These are phyloP conservation scores for Picathartes gymnocephalus DNA, from an alignment of 2,113 vertebrate species.

Conservation along the genomic window DNA sequence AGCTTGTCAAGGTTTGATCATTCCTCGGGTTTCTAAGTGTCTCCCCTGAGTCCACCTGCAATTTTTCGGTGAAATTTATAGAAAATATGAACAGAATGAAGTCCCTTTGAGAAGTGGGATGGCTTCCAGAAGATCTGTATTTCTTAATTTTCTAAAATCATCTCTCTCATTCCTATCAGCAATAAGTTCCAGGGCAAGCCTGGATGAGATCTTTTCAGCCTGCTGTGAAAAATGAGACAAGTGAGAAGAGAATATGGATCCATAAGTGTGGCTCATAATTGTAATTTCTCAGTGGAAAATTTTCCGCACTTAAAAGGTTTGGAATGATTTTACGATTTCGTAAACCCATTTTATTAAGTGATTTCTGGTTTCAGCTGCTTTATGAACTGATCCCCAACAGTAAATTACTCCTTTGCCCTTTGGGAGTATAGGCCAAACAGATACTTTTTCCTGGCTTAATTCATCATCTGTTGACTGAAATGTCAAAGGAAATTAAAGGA, in stretches of 20 bases:
- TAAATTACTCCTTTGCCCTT: conserved; percentile 30
- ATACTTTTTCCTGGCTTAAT: conserved; percentile 41
- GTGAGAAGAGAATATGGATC: neutral
- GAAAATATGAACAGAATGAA: neutral
- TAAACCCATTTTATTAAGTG: conserved; percentile 30
- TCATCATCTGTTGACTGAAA: conserved; percentile 50
- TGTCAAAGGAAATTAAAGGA: conserved; percentile 62
- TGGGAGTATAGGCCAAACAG: conserved; percentile 37
- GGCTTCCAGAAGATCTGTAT: neutral
- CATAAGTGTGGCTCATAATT: neutral
- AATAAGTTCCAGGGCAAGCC: neutral
- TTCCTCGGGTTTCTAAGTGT: neutral
- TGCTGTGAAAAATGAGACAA: neutral
- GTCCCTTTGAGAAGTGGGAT: neutral
- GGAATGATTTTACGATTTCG: conserved; percentile 8
- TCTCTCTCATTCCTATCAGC: neutral
- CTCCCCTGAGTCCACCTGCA: neutral
- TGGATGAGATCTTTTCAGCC: neutral
- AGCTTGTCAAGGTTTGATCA: neutral
- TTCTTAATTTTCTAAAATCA: neutral
- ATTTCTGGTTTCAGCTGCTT: conserved; percentile 21
- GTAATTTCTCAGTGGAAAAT: conserved; percentile 26
- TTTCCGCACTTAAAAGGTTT: neutral
- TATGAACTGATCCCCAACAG: conserved; percentile 12
- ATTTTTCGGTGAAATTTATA: neutral